Evolutionary conservation across 2,888 invertebrate genomes (phyloP), one percentile per base, ranked within the genome.

Genomic region (Nudaria mundana): DNA sequence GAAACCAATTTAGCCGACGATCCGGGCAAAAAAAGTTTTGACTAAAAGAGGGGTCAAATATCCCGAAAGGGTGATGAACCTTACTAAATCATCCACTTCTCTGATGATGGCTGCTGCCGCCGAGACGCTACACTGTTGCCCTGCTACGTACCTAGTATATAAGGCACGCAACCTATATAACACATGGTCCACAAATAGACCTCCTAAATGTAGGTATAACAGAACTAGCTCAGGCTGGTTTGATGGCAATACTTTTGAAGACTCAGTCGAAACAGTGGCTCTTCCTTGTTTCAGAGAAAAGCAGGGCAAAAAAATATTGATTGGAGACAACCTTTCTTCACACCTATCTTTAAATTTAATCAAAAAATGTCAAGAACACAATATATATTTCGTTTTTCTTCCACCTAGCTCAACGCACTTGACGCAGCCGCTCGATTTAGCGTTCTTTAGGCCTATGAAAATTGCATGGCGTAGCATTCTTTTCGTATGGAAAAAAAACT

Each of bases 71-170:
- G 57, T 71, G 11, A 55, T 65, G 35, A 69, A 77, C 43, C 37
- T 44, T 8, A 55, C 68, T 5, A 79, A 81, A 49, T 40, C 58
- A 4, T 47, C 60, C 7, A 60, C 58, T 22, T 69, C 67, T 7
- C 29, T 72, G 3, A 81, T 80, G 76, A 56, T 78, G 37, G 55
- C 68, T 34, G 68, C 56, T 3, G 64, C 63, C 38, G 76, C 76
- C 8, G n/a, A n/a, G 18, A 38, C 30, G 50, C 46, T 7, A 34
- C 30, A 24, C 23, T 50, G 11, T 36, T 52, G 20, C 72, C 76
- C 6, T 61, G 64, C 16, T 80, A 77, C 52, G 66, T n/a, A n/a
- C n/a, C n/a, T 78, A 8, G 70, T 77, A 0, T 80, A 81, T 46
- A 83, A 80, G 48, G 56, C 75, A 1, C 58, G 63, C 35, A 38